phyloP scores from a whole-genome alignment of 2,797 vertebrate genomes.

The Tiaroga cobitis region DNA sequence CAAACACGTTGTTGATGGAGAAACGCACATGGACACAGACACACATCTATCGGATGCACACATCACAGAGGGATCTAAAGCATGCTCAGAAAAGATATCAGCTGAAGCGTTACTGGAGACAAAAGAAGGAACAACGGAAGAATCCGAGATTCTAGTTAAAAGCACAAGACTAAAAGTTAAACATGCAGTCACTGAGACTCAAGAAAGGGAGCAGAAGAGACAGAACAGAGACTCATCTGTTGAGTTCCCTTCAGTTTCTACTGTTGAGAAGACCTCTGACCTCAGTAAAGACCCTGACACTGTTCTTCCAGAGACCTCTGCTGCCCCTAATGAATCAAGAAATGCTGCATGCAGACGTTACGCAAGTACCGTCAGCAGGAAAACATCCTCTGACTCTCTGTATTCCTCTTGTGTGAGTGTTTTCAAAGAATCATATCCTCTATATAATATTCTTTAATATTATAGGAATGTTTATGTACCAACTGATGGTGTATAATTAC shows the following conservation, averaged over 20 bases:
- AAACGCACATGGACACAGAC: constrained; percentile 48
- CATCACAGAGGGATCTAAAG: background rate
- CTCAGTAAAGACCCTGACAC: constrained; percentile 7
- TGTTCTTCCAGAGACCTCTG: background rate
- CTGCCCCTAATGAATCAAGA: background rate
- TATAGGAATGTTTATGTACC: background rate
- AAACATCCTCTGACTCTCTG: constrained; percentile 66
- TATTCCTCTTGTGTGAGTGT: constrained; percentile 70
- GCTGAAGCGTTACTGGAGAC: background rate
- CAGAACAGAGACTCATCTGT: background rate
- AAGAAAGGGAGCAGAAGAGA: background rate
- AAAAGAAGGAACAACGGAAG: background rate
- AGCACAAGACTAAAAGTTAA: background rate
- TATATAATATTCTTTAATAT: background rate
- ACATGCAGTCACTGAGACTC: background rate
- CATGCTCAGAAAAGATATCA: background rate
- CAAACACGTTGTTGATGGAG: constrained; percentile 68
- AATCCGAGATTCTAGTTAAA: background rate
- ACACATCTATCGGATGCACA: background rate
- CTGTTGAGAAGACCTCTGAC: background rate
- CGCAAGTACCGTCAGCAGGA: constrained; percentile 62
- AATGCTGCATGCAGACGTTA: constrained; percentile 37
- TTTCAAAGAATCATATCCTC: background rate
- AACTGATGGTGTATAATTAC: background rate
- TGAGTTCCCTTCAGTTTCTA: background rate